These are phyloP conservation scores for Pomacea canaliculata DNA, from an alignment of 2,888 invertebrate species.

Conservation along the genomic window DNA sequence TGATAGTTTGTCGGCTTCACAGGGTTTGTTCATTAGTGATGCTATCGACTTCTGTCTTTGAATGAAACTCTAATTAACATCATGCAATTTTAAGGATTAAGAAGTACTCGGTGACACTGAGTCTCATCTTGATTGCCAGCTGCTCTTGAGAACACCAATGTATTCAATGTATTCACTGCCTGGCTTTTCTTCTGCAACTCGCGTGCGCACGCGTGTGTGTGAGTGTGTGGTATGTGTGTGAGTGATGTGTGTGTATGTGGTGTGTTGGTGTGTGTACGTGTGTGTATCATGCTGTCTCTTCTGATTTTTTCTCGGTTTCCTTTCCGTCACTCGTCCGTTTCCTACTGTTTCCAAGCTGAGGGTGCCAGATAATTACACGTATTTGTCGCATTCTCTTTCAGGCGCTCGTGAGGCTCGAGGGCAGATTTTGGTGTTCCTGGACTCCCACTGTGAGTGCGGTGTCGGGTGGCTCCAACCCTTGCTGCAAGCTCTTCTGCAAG, in stretches of 20 bases:
- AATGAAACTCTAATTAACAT: too few species aligned
- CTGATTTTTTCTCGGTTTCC: neutral
- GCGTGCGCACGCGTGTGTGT: neutral
- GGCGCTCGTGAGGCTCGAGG: conserved; percentile 83
- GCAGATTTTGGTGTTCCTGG: conserved; percentile 92
- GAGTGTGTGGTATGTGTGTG: conserved; percentile 3
- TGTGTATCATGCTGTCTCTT: neutral
- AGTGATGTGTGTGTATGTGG: neutral
- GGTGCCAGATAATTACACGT: too few species aligned
- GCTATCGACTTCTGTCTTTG: too few species aligned
- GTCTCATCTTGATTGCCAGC: too few species aligned
- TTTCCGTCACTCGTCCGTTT: neutral
- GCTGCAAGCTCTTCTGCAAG: conserved; percentile 28
- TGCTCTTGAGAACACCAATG: too few species aligned
- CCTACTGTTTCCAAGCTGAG: neutral
- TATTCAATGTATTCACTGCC: too few species aligned
- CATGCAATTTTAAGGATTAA: too few species aligned
- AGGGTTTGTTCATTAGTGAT: too few species aligned
- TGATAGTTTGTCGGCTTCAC: too few species aligned
- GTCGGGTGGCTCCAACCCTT: conserved; percentile 49
- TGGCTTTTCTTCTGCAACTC: too few species aligned
- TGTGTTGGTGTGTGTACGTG: conserved; percentile 10
- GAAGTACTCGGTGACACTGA: too few species aligned
- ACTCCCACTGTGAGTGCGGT: conserved; percentile 98
- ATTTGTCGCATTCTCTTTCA: neutral